phyloP scores from a whole-genome alignment of 2,797 vertebrate species.

The Phalanger gymnotis region DNA sequence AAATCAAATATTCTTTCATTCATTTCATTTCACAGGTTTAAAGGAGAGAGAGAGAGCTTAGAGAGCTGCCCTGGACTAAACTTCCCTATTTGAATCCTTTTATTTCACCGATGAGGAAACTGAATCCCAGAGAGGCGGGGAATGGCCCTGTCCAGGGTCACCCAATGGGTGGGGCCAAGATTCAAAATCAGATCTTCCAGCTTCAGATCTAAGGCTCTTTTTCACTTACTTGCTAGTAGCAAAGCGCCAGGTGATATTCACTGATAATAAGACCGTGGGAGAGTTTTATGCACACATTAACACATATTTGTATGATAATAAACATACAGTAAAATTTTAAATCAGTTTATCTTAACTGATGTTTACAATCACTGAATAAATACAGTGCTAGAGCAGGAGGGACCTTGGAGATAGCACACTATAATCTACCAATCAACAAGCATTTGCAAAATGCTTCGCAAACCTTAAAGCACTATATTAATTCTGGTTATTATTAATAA shows the following conservation, averaged over 20 bases:
- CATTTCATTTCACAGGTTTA: too few relatives aligned
- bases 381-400: background rate
- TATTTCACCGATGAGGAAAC: background rate
- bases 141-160: background rate
- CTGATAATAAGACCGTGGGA: constrained; percentile 12
- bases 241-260: background rate
- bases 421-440: background rate
- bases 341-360: background rate
- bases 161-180: background rate
- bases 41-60: background rate
- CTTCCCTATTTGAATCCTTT: background rate
- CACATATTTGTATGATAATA: background rate
- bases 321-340: constrained; percentile 8
- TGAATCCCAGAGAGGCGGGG: background rate
- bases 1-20: too few relatives aligned
- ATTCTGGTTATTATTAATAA: too few relatives aligned
- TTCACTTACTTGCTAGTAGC: background rate
- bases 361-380: constrained; percentile 1
- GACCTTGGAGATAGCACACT: background rate
- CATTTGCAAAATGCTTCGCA: background rate
- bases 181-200: background rate
- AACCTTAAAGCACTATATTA: too few relatives aligned
- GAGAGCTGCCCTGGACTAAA: background rate
- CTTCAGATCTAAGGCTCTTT: background rate
- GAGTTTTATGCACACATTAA: background rate